Conservation (phyloP, 2,113 vertebrate genomes). For the Neofelis nebulosa region DNA sequence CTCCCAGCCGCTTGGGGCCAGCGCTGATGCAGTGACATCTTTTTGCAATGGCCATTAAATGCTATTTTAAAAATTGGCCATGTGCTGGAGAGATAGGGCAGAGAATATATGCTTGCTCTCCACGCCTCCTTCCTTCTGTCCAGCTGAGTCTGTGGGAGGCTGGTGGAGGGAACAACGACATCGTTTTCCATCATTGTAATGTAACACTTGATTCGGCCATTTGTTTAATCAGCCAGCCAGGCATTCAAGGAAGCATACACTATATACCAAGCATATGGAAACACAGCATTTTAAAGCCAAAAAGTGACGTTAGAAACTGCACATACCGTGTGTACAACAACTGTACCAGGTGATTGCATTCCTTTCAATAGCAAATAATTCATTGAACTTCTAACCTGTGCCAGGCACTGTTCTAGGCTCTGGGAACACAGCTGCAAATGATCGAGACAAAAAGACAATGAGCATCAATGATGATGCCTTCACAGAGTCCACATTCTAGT, state of each 20-base stretch:
- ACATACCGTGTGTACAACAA: background rate
- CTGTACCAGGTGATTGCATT: background rate
- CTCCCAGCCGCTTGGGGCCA: background rate
- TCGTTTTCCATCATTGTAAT: conserved; percentile 33
- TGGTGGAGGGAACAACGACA: background rate
- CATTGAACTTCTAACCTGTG: background rate
- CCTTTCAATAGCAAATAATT: background rate
- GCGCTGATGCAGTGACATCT: background rate
- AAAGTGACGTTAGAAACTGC: background rate
- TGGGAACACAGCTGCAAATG: background rate
- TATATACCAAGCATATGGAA: conserved; percentile 6
- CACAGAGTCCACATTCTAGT: background rate
- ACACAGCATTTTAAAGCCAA: conserved; percentile 30
- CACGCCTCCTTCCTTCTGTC: background rate
- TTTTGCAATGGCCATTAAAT: conserved; percentile 55
- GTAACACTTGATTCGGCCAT: conserved; percentile 5
- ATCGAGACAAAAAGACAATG: background rate
- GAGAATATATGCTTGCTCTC: conserved; percentile 37
- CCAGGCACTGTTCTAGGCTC: background rate
- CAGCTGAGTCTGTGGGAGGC: background rate
- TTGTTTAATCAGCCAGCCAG: conserved; percentile 46
- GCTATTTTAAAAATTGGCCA: conserved; percentile 55
- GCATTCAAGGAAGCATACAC: background rate
- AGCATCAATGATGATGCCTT: background rate
- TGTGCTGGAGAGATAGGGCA: conserved; percentile 24